These are phyloP conservation scores for Hanleya hanleyi DNA, from an alignment of 2,888 invertebrate genomes.

Conservation along the genomic window DNA sequence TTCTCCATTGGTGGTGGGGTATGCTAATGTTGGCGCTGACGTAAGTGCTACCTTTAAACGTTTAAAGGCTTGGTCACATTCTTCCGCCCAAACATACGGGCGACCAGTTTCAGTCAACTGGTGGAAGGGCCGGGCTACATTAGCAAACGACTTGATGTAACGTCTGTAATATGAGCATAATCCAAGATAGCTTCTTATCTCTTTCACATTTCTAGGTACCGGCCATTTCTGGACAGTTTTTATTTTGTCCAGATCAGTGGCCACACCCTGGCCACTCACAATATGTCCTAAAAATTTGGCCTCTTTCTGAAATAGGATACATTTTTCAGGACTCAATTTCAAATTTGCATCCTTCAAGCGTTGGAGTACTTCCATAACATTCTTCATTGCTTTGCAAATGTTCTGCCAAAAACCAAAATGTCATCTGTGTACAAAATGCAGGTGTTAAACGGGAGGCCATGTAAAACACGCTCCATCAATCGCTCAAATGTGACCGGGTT, in stretches of 20 bases:
- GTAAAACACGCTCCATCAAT: no score
- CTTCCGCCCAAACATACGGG: slow-evolving; percentile 17
- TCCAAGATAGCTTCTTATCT: slow-evolving; percentile 26
- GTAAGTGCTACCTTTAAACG: slow-evolving; percentile 2
- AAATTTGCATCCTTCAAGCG: background rate
- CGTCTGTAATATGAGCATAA: slow-evolving; percentile 26
- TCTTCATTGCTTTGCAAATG: background rate
- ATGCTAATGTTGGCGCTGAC: no score
- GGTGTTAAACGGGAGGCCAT: no score
- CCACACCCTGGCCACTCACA: slow-evolving; percentile 18
- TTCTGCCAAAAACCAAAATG: background rate
- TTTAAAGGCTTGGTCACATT: slow-evolving; percentile 23
- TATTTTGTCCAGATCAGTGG: slow-evolving; percentile 23
- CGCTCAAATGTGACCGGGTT: no score
- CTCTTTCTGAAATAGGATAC: slow-evolving; percentile 4
- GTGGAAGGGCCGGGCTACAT: slow-evolving; percentile 29
- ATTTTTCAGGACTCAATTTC: slow-evolving; percentile 7
- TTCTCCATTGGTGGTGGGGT: slow-evolving; percentile 15
- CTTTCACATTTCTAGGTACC: slow-evolving; percentile 17
- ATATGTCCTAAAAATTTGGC: slow-evolving; percentile 26
- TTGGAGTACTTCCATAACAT: background rate
- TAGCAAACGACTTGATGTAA: slow-evolving; percentile 24
- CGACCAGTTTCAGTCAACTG: slow-evolving; percentile 19
- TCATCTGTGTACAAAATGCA: no score
- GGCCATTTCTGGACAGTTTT: slow-evolving; percentile 21